Base-by-base conservation (phyloP, 1,140 invertebrate species). In the Helicoverpa zea region DNA sequence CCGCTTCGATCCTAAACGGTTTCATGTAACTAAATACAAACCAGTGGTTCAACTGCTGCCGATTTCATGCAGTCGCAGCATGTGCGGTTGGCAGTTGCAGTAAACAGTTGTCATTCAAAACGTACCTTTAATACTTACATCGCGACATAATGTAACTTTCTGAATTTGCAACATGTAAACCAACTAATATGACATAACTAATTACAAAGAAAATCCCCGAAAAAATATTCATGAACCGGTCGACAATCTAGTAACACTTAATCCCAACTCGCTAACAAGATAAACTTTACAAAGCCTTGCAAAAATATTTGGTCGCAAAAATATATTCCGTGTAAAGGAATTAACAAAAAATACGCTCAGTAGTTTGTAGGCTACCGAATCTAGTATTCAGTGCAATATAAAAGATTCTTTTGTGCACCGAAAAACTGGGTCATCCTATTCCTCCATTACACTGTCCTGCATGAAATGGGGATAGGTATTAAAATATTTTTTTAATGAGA, bases 341-440 rank as follows among this genome's bases (percentile, higher is more conserved):
- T 84, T 84, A 84, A 80, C 80, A 84, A 82, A 81, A 83, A 87
- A 88, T 61, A 63, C 76, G 58, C 56, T 75, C 82, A 78, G 68
- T 81, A 78, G 74, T 81, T 83, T 81, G 81, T 79, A 68, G 84
- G 80, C 75, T 76, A 82, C 81, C 51, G 83, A 88, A 90, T 89
- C 86, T 84, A 83, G 86, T 86, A 90, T 89, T 88, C 86, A 80
- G 81, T 47, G 83, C 76, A 79, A 81, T 85, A 86, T 83, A 83
- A 87, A 88, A 86, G 86, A 85, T 74, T 85, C 87, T 86, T 87
- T 89, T 89, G 86, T 86, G 82, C 79, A 84, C 63, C 84, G 73
- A 83, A 88, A 87, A 90, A 88, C 74, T 90, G 83, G 89, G 89
- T 90, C 89, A 89, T 83, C 81, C 84, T 85, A 75, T 81, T 83